Evolutionary conservation across 1,140 invertebrate species (phyloP).

Genomic region (Temnothorax curvispinosus): DNA sequence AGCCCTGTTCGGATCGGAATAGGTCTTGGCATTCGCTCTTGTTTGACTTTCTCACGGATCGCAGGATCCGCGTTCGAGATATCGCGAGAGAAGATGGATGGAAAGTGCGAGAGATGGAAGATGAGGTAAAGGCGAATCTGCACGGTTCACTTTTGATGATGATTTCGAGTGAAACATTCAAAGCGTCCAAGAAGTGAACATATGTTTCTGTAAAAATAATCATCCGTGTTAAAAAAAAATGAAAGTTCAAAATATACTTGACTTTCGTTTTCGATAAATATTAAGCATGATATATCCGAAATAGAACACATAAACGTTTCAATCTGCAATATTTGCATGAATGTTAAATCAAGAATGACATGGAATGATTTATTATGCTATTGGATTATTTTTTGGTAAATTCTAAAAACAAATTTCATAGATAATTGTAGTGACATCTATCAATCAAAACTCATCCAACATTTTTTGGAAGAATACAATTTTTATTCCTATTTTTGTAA

Average conservation of each 20-base stretch:
- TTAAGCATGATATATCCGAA: neutral
- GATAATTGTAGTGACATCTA: neutral
- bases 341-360: neutral
- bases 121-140: conserved; percentile 44
- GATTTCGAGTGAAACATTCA: conserved; percentile 1
- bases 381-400: neutral
- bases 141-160: conserved; percentile 47
- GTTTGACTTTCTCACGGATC: conserved; percentile 59
- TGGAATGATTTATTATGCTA: neutral
- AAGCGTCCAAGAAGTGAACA: neutral
- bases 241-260: neutral
- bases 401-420: neutral
- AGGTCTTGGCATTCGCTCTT: conserved; percentile 52
- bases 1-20: conserved; percentile 45
- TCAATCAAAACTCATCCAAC: neutral
- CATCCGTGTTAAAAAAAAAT: conserved; percentile 17
- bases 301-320: neutral
- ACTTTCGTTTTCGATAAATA: conserved; percentile 25
- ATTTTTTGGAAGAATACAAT: neutral
- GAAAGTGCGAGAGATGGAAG: conserved; percentile 14
- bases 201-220: conserved; percentile 47
- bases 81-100: neutral
- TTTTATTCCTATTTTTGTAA: neutral
- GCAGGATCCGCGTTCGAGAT: conserved; percentile 31
- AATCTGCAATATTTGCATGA: neutral